phyloP scores from a whole-genome alignment of 2,113 vertebrate species.

The Mormyrus lacerda region DNA sequence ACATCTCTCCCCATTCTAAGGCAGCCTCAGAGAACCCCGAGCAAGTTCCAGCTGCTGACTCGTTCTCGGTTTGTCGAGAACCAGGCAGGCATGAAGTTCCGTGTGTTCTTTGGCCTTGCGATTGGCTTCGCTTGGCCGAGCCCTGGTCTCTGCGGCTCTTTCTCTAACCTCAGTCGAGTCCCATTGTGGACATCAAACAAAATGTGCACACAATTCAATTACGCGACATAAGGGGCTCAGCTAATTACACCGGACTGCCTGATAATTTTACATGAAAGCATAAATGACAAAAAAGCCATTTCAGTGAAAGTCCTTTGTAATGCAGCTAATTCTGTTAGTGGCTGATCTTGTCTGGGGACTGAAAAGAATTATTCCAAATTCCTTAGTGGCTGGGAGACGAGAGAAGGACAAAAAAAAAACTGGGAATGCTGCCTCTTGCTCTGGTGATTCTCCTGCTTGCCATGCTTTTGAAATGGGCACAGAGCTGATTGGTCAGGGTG shows the following conservation, averaged over 20 bases:
- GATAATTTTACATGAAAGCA: conserved; percentile 1
- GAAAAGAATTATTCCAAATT: background rate
- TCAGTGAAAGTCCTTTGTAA: background rate
- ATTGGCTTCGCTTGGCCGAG: background rate
- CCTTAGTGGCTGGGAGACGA: background rate
- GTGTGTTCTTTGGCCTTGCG: background rate
- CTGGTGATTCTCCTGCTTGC: background rate
- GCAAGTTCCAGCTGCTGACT: background rate
- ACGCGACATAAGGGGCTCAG: background rate
- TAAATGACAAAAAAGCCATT: conserved; percentile 6
- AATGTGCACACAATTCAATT: conserved; percentile 6
- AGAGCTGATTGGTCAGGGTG: background rate
- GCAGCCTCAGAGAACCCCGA: background rate
- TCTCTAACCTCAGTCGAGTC: background rate
- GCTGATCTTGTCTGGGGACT: background rate
- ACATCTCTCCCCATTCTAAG: background rate
- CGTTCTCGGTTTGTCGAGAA: background rate
- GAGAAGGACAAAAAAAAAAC: background rate
- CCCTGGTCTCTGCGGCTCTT: background rate
- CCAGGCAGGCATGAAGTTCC: background rate
- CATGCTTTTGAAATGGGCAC: background rate
- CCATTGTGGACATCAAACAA: background rate
- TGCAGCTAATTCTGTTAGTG: background rate
- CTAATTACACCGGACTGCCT: background rate
- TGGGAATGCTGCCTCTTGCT: background rate